phyloP scores from a whole-genome alignment of 2,888 invertebrate species.

The Torymus tubicola region DNA sequence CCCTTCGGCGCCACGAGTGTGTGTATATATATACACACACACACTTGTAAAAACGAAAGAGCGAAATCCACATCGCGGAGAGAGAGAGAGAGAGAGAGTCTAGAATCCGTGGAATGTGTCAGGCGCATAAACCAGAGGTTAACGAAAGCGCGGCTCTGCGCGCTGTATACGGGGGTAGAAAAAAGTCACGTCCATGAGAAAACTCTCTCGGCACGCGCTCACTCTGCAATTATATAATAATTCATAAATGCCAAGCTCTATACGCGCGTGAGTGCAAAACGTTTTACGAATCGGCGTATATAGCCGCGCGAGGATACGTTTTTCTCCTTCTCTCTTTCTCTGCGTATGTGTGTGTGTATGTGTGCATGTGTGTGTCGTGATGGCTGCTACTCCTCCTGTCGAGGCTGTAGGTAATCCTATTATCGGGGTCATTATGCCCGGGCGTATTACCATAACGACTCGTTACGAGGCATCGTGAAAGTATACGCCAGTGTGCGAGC shows the following conservation, averaged over 20 bases:
- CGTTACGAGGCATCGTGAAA: conserved; percentile 64
- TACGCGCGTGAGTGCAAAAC: conserved; percentile 16
- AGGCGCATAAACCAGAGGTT: conserved; percentile 35
- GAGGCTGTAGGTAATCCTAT: conserved; percentile 69
- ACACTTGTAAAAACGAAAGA: no score
- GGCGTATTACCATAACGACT: conserved; percentile 74
- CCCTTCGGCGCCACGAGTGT: no score
- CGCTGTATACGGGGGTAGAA: neutral
- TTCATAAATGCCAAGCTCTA: conserved; percentile 48
- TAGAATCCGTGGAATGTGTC: conserved; percentile 52
- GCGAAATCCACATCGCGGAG: no score
- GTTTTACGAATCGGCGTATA: conserved; percentile 45
- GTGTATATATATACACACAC: no score
- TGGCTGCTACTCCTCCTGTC: conserved; percentile 33
- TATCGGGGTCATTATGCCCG: conserved; percentile 73
- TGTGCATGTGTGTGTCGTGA: conserved; percentile 20
- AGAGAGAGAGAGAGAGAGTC: neutral
- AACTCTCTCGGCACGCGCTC: conserved; percentile 30
- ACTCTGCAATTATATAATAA: conserved; percentile 54
- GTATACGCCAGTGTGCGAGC: no score
- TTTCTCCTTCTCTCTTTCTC: neutral
- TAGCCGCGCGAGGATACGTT: conserved; percentile 10
- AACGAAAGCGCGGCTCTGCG: conserved; percentile 21
- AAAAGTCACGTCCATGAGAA: conserved; percentile 35
- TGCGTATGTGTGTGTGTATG: neutral